Evolutionary conservation across 2,888 invertebrate genomes (phyloP).

Genomic region (Notodonta ziczac): DNA sequence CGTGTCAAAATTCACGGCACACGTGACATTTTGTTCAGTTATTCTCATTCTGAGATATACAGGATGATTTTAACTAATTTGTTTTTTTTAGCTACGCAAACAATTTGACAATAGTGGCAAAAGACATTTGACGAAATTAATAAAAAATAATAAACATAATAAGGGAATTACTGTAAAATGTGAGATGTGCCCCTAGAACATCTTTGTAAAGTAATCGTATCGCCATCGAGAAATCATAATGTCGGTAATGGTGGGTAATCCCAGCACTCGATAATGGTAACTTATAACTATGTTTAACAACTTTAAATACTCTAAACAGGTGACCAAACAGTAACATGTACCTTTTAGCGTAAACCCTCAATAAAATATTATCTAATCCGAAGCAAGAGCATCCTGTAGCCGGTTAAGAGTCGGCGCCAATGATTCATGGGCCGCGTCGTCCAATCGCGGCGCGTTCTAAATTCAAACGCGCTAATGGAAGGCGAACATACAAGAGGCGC

Average conservation of each 20-base stretch:
- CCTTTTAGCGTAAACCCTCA: conserved; percentile 5
- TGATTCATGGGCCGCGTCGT: conserved; percentile 65
- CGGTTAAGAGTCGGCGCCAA: conserved; percentile 57
- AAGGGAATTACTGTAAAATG: no score
- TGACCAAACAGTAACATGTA: not conserved
- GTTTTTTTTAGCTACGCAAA: no score
- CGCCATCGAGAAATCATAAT: no score
- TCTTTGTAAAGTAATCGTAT: no score
- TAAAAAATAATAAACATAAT: no score
- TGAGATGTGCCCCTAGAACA: no score
- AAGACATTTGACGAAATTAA: no score
- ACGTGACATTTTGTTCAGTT: conserved; percentile 24
- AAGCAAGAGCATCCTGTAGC: conserved; percentile 12
- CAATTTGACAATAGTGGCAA: no score
- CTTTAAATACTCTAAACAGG: not conserved
- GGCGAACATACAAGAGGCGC: conserved; percentile 68
- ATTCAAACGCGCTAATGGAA: conserved; percentile 81
- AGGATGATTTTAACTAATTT: conserved; percentile 10
- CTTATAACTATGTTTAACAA: not conserved
- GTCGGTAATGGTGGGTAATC: not conserved
- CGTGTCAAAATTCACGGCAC: conserved; percentile 23
- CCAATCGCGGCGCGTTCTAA: conserved; percentile 74
- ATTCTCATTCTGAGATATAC: conserved; percentile 34
- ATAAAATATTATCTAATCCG: conserved; percentile 7
- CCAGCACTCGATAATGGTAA: not conserved